These are phyloP conservation scores for Tetrao urogallus DNA, from an alignment of 2,113 vertebrate species.

Conservation along the genomic window DNA sequence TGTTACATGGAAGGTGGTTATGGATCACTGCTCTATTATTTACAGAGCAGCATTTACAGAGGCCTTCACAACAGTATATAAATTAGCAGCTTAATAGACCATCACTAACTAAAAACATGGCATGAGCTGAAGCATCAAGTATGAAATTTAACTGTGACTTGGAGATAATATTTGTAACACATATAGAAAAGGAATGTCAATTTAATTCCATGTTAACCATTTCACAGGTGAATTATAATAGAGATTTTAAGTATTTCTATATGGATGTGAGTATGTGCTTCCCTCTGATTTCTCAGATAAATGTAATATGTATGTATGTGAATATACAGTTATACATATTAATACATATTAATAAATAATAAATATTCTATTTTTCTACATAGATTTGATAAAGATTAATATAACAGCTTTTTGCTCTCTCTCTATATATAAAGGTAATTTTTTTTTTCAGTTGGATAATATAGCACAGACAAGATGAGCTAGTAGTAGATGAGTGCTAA, in stretches of 20 bases:
- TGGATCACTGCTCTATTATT: conserved; percentile 88
- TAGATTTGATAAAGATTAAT: neutral
- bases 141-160: conserved; percentile 77
- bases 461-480: neutral
- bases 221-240: neutral
- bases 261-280: neutral
- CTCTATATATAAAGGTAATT: neutral
- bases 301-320: neutral
- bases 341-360: neutral
- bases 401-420: neutral
- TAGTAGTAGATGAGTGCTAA: conserved; percentile 1
- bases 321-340: neutral
- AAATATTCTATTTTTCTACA: neutral
- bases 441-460: accelerated
- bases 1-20: conserved; percentile 83
- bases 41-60: conserved; percentile 82
- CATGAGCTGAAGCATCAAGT: conserved; percentile 73
- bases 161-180: conserved; percentile 47
- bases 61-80: conserved; percentile 84
- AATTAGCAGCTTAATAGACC: conserved; percentile 86
- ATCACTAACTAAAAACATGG: conserved; percentile 76
- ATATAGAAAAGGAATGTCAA: conserved; percentile 36
- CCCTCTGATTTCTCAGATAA: neutral
- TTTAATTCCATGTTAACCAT: conserved; percentile 59
- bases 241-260: neutral